Evolutionary conservation across 2,797 vertebrate species (phyloP), one percentile per base, ranked within the genome.

Genomic region (Coccyzus lansbergi): DNA sequence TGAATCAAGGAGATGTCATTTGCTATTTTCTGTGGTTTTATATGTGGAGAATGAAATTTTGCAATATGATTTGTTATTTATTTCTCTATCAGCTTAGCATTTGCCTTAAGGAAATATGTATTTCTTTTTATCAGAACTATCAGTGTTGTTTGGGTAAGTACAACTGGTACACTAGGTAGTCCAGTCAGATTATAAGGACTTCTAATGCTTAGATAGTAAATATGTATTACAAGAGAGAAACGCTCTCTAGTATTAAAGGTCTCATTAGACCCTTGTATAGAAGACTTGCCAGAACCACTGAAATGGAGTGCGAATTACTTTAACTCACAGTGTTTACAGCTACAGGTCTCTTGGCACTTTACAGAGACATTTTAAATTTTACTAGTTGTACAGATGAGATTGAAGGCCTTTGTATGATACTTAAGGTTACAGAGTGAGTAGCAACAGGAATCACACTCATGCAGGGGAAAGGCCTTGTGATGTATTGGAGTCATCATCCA

Each of bases 71-170:
- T 68, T 78, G 49, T 85, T 75, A 14, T 64, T 91, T 87, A 42
- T 92, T 95, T 92, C 33, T 67, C 77, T 48, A 49, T 95, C 76
- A 89, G 56, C 26, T 53, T 83, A 94, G 58, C 76, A 69, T 78
- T 34, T 88, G 59, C n/a, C 48, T 83, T 53, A 91, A 75, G 85
- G 16, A 60, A 75, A 75, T 38, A 7, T 3, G 4, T 12, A 17
- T 46, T 58, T 85, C 40, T 85, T 65, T 9, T n/a, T 16, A 44
- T 76, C 62, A 70, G 65, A 83, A 28, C 58, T 59, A 4, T 51
- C 69, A 9, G 0, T 87, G 56, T 58, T 77, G 36, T 38, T 92
- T 62, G 72, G 96, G 95, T 95, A 96, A 96, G 92, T 96, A 95
- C 31, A 81, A 15, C 33, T 76, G 59, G 58, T 81, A 20, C 3